phyloP scores from a whole-genome alignment of 2,113 vertebrate species.

The Sclerurus mexicanus region DNA sequence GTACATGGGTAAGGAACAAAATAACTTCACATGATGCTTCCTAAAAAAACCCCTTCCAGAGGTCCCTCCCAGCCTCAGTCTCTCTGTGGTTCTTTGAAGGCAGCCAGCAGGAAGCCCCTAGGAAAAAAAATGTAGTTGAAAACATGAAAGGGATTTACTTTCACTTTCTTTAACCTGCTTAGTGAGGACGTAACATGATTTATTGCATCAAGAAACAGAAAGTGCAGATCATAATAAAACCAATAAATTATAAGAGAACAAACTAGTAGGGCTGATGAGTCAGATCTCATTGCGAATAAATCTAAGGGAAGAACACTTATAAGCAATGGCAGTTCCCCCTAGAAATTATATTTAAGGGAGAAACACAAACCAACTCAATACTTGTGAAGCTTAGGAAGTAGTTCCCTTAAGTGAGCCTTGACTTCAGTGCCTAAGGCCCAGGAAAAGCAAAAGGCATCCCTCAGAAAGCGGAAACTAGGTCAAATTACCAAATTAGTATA shows the following conservation, averaged over 20 bases:
- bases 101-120: not conserved
- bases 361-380: not conserved
- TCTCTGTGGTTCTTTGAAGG: not conserved
- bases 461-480: not conserved
- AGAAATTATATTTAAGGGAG: not conserved
- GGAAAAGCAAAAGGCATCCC: not conserved
- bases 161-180: conserved; percentile 6
- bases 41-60: not conserved
- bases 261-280: conserved; percentile 7
- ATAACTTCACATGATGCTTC: not conserved
- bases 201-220: conserved; percentile 29
- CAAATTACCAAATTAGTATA: not conserved
- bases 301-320: conserved; percentile 1
- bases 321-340: not conserved
- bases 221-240: conserved; percentile 44
- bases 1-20: not conserved
- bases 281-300: conserved; percentile 26
- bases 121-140: not conserved
- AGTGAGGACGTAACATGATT: conserved; percentile 12
- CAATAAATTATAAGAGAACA: conserved; percentile 29
- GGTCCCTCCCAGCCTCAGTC: not conserved
- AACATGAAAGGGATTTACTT: not conserved
- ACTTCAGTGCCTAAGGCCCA: not conserved
- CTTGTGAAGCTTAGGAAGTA: not conserved
- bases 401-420: not conserved